A percentile compares a stretch with the other conserved stretches of the same genome.
Evolutionary conservation across 2,797 vertebrate species (phyloP).

Genomic region (Acomys russatus): DNA sequence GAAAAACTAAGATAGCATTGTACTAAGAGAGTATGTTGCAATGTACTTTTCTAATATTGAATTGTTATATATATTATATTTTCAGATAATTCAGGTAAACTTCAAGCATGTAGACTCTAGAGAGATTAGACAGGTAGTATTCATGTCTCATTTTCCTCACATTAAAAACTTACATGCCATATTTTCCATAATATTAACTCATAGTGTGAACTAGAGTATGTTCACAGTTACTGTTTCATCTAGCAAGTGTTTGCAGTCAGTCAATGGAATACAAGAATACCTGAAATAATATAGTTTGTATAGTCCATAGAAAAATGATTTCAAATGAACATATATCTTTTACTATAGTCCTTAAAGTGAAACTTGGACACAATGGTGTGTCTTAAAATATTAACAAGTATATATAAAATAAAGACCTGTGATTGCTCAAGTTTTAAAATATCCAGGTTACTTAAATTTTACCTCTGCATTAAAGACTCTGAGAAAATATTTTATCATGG

Average conservation of each 20-base stretch:
- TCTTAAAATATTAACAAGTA: constrained; percentile 16
- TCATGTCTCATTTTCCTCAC: constrained; percentile 9
- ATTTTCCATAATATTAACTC: background rate
- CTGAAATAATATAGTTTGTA: background rate
- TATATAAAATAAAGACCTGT: background rate
- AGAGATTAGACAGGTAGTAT: background rate
- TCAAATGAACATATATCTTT: background rate
- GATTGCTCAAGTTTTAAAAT: constrained; percentile 40
- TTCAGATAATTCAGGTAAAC: constrained; percentile 26
- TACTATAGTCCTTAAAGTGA: background rate
- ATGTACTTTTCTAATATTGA: constrained; percentile 32
- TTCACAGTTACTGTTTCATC: background rate
- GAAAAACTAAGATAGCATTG: constrained; percentile 44
- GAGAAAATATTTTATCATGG: background rate
- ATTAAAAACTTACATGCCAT: background rate
- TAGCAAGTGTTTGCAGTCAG: background rate
- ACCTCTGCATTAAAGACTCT: constrained; percentile 15
- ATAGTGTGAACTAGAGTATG: background rate
- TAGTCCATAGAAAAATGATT: background rate
- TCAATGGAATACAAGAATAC: background rate
- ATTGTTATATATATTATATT: constrained; percentile 14
- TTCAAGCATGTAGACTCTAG: constrained; percentile 18
- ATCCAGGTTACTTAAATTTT: constrained; percentile 23
- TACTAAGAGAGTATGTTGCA: constrained; percentile 48
- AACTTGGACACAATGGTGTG: background rate